phyloP scores from a whole-genome alignment of 2,113 vertebrate species.

The Mirza zaza region DNA sequence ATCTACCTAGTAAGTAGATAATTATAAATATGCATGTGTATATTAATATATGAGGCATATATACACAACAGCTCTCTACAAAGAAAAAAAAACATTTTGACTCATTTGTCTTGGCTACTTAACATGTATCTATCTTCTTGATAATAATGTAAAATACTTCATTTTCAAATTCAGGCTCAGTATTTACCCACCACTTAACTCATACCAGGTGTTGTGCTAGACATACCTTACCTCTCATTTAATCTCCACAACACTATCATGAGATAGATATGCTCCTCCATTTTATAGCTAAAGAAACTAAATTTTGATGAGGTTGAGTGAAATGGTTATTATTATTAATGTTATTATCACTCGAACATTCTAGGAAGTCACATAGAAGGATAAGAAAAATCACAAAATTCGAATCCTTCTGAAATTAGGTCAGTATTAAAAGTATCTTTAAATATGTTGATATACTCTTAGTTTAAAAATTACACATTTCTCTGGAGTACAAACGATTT shows the following conservation, averaged over 20 bases:
- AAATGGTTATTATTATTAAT: neutral
- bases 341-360: neutral
- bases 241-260: neutral
- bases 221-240: neutral
- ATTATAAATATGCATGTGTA: neutral
- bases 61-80: neutral
- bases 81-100: neutral
- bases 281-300: neutral
- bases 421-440: neutral
- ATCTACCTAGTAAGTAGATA: neutral
- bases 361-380: neutral
- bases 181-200: neutral
- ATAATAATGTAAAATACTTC: neutral
- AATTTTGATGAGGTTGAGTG: neutral
- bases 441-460: neutral
- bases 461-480: neutral
- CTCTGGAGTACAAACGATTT: neutral
- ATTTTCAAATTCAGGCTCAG: neutral
- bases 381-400: neutral
- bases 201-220: neutral
- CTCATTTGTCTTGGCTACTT: neutral
- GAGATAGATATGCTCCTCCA: neutral
- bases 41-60: neutral
- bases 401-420: neutral
- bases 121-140: neutral